Evolutionary conservation across 2,888 invertebrate species (phyloP).

Genomic region (Troides oblongomaculatus): DNA sequence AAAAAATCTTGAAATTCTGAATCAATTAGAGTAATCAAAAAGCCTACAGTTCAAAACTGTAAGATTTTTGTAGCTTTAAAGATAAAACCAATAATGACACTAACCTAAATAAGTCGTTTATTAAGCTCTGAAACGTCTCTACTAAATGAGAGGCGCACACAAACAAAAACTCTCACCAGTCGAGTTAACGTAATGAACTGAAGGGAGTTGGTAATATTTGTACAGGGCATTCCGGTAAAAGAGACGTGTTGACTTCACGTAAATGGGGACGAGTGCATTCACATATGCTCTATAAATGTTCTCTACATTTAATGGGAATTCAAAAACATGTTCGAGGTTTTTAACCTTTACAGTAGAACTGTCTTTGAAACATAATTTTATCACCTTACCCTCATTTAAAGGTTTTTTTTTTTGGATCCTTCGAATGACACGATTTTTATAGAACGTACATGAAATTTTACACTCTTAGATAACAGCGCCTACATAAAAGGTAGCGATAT

Average conservation of each 20-base stretch:
- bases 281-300: slow-evolving; percentile 27
- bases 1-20: too few species aligned
- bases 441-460: background rate
- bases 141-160: slow-evolving; percentile 34
- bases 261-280: slow-evolving; percentile 34
- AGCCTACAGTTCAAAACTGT: too few species aligned
- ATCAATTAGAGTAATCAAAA: too few species aligned
- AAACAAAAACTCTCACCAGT: slow-evolving; percentile 36
- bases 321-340: background rate
- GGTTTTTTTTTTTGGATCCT: background rate
- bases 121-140: background rate
- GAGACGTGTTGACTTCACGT: slow-evolving; percentile 39
- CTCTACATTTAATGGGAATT: slow-evolving; percentile 11
- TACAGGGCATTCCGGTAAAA: slow-evolving; percentile 49
- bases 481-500: too few species aligned
- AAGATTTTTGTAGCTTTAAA: too few species aligned
- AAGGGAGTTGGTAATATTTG: slow-evolving; percentile 45
- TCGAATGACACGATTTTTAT: background rate
- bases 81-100: too few species aligned
- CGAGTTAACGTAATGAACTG: slow-evolving; percentile 42
- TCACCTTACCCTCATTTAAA: background rate
- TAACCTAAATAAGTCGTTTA: too few species aligned
- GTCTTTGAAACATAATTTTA: too few species aligned
- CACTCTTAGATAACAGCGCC: too few species aligned
- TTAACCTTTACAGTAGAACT: background rate